A percentile compares a stretch with the other conserved stretches of the same genome.
Evolutionary conservation across 2,797 vertebrate genomes (phyloP).

Genomic region (Trichosurus vulpecula): DNA sequence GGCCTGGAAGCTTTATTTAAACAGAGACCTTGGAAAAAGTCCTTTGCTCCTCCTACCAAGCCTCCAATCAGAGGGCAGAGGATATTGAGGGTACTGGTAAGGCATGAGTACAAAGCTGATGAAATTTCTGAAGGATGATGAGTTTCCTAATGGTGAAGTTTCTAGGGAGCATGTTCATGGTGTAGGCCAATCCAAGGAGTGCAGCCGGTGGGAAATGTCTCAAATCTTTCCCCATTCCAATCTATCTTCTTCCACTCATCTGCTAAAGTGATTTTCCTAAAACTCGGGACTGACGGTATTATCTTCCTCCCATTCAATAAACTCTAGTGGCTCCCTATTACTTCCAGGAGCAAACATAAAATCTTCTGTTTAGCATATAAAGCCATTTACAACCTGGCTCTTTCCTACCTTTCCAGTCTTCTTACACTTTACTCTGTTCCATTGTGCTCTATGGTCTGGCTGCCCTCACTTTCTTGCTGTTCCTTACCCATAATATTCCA

Average conservation of each 20-base stretch:
- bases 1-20: neutral
- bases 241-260: neutral
- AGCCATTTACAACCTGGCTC: neutral
- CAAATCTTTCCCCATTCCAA: neutral
- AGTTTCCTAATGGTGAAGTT: neutral
- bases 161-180: neutral
- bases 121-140: neutral
- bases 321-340: neutral
- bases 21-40: neutral
- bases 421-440: neutral
- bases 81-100: neutral
- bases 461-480: neutral
- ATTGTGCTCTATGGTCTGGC: neutral
- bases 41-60: neutral
- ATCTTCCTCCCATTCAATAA: neutral
- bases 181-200: neutral
- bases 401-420: neutral
- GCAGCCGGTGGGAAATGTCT: neutral
- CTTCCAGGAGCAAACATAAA: neutral
- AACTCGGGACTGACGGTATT: neutral
- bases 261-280: neutral
- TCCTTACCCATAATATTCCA: neutral
- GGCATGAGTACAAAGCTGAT: neutral
- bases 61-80: neutral
- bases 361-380: neutral